These are phyloP conservation scores for Naja naja DNA, from an alignment of 2,113 vertebrate genomes.

Conservation along the genomic window DNA sequence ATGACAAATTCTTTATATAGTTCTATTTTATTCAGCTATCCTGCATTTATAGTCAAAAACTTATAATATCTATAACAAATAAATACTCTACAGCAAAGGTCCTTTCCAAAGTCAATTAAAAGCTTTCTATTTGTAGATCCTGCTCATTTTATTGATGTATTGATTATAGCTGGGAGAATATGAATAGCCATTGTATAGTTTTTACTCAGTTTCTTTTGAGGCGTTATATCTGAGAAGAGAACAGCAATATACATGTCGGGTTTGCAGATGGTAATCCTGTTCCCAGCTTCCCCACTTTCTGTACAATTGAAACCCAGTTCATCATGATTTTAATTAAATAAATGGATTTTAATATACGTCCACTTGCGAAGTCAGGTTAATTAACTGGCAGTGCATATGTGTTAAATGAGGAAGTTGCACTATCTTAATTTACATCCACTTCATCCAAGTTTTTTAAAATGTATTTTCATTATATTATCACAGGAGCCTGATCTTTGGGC, in stretches of 20 bases:
- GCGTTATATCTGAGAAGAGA: background rate
- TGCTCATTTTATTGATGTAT: background rate
- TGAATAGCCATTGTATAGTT: background rate
- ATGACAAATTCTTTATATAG: background rate
- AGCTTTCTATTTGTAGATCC: background rate
- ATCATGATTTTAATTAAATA: background rate
- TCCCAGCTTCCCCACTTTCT: background rate
- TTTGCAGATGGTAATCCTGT: too few species aligned
- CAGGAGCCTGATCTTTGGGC: background rate
- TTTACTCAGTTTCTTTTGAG: background rate
- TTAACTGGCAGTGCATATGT: background rate
- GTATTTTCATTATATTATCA: background rate
- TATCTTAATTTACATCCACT: background rate
- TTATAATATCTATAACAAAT: background rate
- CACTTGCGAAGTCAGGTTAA: background rate
- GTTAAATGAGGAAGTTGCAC: background rate
- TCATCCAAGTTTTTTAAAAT: background rate
- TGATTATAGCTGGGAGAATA: background rate
- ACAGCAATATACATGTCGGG: background rate
- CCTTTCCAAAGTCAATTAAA: slow-evolving; percentile 1
- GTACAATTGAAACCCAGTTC: background rate
- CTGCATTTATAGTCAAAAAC: background rate
- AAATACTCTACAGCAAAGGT: background rate
- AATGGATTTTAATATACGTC: background rate
- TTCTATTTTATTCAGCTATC: background rate